Conservation (phyloP, 1,140 invertebrate species). For the Zelostemma sp. region DNA sequence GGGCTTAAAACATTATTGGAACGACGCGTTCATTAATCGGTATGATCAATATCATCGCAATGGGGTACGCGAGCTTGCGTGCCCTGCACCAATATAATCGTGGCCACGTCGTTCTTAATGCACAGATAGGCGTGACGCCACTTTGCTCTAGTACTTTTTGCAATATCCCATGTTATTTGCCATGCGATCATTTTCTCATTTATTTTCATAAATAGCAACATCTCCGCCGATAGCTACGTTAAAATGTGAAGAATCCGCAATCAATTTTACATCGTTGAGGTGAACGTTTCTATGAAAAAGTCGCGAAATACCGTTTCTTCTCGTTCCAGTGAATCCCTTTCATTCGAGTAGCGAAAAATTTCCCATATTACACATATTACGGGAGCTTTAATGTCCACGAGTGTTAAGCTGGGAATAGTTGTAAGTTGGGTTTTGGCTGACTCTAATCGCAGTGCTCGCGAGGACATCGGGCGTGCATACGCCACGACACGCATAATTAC, state of each 20-base stretch:
- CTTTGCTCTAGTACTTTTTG: constrained; percentile 27
- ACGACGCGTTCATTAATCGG: constrained; percentile 67
- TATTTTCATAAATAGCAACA: constrained; percentile 5
- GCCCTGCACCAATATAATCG: constrained; percentile 65
- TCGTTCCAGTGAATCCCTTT: background rate
- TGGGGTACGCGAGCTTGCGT: constrained; percentile 65
- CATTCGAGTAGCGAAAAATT: background rate
- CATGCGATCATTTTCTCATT: constrained; percentile 4
- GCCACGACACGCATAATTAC: constrained; percentile 32
- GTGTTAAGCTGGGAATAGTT: background rate
- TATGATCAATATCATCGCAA: constrained; percentile 66
- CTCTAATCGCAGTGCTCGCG: constrained; percentile 14
- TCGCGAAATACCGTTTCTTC: background rate
- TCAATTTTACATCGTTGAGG: too few species aligned
- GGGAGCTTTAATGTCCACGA: background rate
- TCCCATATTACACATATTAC: background rate
- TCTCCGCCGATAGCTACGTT: too few species aligned
- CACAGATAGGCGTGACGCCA: constrained; percentile 57
- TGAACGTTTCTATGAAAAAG: background rate
- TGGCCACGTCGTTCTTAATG: constrained; percentile 55
- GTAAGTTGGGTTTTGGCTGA: background rate
- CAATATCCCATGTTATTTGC: constrained; percentile 10
- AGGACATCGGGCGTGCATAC: constrained; percentile 1
- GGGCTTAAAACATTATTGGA: constrained; percentile 43
- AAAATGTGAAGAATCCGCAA: background rate